phyloP scores from a whole-genome alignment of 1,140 invertebrate genomes.

The Drosophila obscura region DNA sequence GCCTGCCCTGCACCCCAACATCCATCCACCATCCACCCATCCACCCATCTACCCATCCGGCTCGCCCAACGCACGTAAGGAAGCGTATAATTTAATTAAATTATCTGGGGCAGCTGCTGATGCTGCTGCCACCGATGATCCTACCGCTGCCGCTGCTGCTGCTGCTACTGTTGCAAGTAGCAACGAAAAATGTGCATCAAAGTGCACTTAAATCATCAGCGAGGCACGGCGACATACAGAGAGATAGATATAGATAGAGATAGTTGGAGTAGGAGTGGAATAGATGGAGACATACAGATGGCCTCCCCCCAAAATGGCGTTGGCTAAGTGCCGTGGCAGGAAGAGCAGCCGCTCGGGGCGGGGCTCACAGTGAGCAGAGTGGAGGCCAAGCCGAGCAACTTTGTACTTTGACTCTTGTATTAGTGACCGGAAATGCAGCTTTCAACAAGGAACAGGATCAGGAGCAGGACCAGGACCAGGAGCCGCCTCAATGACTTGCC shows the following conservation, averaged over 20 bases:
- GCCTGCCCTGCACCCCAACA: not conserved
- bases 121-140: constrained; percentile 17
- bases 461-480: constrained; percentile 14
- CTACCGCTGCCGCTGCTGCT: constrained; percentile 33
- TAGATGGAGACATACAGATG: constrained; percentile 15
- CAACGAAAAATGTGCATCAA: constrained; percentile 81
- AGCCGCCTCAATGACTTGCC: constrained; percentile 69
- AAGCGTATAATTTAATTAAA: constrained; percentile 82
- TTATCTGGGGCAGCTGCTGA: constrained; percentile 75
- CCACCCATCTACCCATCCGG: not conserved
- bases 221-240: constrained; percentile 77
- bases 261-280: constrained; percentile 8
- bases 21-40: not conserved
- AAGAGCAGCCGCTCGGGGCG: constrained; percentile 16
- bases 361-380: constrained; percentile 7
- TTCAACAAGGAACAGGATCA: constrained; percentile 60
- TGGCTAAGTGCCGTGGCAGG: constrained; percentile 77
- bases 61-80: constrained; percentile 63
- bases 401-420: constrained; percentile 78
- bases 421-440: constrained; percentile 80
- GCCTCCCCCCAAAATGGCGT: constrained; percentile 57
- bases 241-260: constrained; percentile 34
- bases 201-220: constrained; percentile 82
- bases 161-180: constrained; percentile 59
- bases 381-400: constrained; percentile 63